Conservation (phyloP, 2,797 vertebrate species). For the Chaenodraco wilsoni region DNA sequence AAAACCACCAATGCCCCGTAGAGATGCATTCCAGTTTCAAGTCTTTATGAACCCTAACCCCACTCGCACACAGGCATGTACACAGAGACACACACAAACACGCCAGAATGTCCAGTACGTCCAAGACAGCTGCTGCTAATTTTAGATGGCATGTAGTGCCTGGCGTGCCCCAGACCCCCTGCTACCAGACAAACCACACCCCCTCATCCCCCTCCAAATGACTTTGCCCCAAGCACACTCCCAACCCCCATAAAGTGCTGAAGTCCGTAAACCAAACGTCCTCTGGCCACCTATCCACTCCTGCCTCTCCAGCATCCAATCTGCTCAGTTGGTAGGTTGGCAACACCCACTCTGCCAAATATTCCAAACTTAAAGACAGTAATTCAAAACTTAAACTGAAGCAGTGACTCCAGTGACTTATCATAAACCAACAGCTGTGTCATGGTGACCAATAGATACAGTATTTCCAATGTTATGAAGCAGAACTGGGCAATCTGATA, state of each 20-base stretch:
- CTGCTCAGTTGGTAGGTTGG: neutral
- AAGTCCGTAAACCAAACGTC: conserved; percentile 42
- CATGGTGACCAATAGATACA: neutral
- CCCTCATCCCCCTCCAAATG: conserved; percentile 45
- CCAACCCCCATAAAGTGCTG: conserved; percentile 28
- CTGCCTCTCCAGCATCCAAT: conserved; percentile 24
- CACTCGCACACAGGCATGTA: conserved; percentile 10
- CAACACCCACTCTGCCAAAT: conserved; percentile 25
- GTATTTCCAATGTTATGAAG: neutral
- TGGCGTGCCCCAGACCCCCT: conserved; percentile 58
- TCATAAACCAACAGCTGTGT: conserved; percentile 4
- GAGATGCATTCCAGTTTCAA: conserved; percentile 49
- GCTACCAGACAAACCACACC: conserved; percentile 46
- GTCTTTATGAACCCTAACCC: conserved; percentile 34
- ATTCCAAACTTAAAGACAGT: conserved; percentile 8
- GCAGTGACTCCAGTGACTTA: neutral
- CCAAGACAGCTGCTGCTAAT: conserved; percentile 81
- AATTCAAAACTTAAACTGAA: neutral
- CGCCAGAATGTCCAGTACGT: conserved; percentile 54
- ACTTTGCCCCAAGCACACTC: conserved; percentile 52
- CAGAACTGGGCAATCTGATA: neutral
- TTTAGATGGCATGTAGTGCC: conserved; percentile 68
- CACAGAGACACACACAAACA: conserved; percentile 12
- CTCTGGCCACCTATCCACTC: conserved; percentile 6
- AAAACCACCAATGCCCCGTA: conserved; percentile 29